Conservation (phyloP, 2,888 invertebrate species). For the Sericinus montela region DNA sequence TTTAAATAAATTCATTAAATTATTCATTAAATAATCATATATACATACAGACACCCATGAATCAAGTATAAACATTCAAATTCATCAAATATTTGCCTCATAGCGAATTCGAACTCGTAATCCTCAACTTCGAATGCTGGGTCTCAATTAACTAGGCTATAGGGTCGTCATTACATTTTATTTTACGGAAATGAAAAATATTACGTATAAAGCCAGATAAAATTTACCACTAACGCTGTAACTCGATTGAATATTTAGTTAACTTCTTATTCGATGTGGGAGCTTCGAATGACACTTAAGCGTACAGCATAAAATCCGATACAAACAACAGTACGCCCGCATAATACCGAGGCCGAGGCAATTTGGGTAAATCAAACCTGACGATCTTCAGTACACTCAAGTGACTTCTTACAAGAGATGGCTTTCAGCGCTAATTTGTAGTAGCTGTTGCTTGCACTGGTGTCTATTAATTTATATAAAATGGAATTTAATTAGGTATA, state of each 20-base stretch:
- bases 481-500: too few species aligned
- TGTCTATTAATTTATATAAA: constrained; percentile 3
- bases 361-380: constrained; percentile 12
- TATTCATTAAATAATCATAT: too few species aligned
- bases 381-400: constrained; percentile 13
- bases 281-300: constrained; percentile 1
- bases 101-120: too few species aligned
- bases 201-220: neutral
- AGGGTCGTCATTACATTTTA: too few species aligned
- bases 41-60: too few species aligned
- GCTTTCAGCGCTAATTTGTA: constrained; percentile 13
- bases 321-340: constrained; percentile 4
- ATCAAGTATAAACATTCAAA: too few species aligned
- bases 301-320: constrained; percentile 10
- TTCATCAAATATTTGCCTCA: too few species aligned
- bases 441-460: neutral
- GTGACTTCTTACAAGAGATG: constrained; percentile 14
- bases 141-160: too few species aligned
- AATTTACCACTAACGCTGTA: neutral
- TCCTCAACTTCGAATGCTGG: too few species aligned
- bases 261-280: constrained; percentile 6
- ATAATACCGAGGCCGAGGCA: constrained; percentile 11
- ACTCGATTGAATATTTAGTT: constrained; percentile 1
- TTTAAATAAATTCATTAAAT: too few species aligned
- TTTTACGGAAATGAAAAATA: too few species aligned